Base-by-base conservation (phyloP, 2,113 vertebrate species). In the Uropsilus gracilis region DNA sequence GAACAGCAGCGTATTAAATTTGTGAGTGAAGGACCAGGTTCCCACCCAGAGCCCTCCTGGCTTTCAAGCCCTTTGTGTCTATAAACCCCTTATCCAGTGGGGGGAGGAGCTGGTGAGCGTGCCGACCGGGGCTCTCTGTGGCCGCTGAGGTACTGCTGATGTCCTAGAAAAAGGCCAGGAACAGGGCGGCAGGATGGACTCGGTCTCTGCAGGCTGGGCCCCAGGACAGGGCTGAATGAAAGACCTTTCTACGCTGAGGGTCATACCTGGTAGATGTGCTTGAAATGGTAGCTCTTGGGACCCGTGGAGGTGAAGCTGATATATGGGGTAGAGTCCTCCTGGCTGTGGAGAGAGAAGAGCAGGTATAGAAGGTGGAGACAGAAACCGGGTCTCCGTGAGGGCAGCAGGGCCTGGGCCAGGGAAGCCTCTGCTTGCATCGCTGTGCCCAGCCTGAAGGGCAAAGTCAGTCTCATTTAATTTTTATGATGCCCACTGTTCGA, bases 191-290 rank as follows among this genome's bases (percentile, higher is more conserved):
- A 6, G 37, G 3, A 34, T 30, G 50, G 64, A 2, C 44, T 53
- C 8, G 30, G 48, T 30, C n/a, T 59, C 61, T n/a, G 34, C 34
- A 44, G 71, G 1, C n/a, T n/a, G 12, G 44, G 61, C n/a, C 9
- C 44, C 20, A 24, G 55, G 88, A 42, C 4, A 37, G 16, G 39
- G 72, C 42, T 39, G 81, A 24, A 22, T 11, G 63, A 30, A 57
- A 69, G 28, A 39, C 28, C 22, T 59, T 68, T 16, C 9, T 30
- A 6, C 28, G 1, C 0, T 1, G 57, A 72, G 50, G 64, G 44
- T 89, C 90, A 9, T 95, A 97, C 97, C 97, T 97, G 72, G 72
- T 97, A 97, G 69, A 82, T n/a, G 78, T 97, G 97, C 30, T 93
- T 44, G 50, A 97, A 34, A 1, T 69, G 8, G 10, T 87, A 92